Evolutionary conservation across 2,113 vertebrate species (phyloP), one percentile per base, ranked within the genome.

Genomic region (Paramormyrops kingsleyae): DNA sequence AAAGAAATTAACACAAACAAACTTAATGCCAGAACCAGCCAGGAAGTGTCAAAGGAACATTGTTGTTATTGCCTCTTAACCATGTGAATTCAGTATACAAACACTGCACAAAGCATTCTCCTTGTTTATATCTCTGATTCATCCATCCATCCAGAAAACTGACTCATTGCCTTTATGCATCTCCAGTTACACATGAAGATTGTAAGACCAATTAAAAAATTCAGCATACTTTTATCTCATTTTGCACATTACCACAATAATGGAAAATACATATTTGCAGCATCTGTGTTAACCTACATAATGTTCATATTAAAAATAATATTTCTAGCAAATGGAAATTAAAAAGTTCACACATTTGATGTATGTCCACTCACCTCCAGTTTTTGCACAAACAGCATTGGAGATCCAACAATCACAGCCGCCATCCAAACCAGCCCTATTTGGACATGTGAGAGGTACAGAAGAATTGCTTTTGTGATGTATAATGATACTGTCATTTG

Each of bases 321-420:
- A 44, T 39, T 35, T 17, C 5, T 53, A 19, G n/a, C 10, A 66
- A 70, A 66, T 66, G 62, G 62, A 21, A 50, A 70, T 46, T 4
- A 83, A 44, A 70, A 13, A 31, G 31, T 3, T 35, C 39, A n/a
- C 19, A n/a, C 35, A 47, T 53, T 39, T 42, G 53, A 24, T 52
- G n/a, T 35, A 12, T 12, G n/a, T 27, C 62, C 31, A 86, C 94
- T 94, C 92, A 95, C 97, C 95, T 97, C 94, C 9, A 97, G 90
- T 90, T 96, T 96, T 74, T 97, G 97, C 56, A 97, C 96, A 89
- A 97, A 96, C 66, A 97, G 90, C 96, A 97, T 97, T 0, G 97
- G 97, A 5, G 95, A 97, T 1, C 96, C 96, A 49, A 97, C 96
- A 15, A 96, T 93, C 88, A 97, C 92, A 1, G 96, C 96, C 0